phyloP scores from a whole-genome alignment of 1,140 invertebrate species.

The Dreissena rostriformis region DNA sequence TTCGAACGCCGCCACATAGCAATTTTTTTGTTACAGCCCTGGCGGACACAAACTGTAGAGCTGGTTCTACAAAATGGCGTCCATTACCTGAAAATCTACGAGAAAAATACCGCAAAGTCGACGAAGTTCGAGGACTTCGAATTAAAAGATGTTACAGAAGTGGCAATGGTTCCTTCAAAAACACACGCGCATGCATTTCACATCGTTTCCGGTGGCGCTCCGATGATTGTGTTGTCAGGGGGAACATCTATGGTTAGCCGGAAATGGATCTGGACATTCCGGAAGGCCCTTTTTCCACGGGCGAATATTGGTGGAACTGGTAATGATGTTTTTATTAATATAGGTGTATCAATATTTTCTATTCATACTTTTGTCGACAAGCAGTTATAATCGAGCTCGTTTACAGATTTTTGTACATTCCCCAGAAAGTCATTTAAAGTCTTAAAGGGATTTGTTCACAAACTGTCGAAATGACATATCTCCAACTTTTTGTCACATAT shows the following conservation, averaged over 20 bases:
- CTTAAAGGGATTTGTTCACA: background rate
- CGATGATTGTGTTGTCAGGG: slow-evolving; percentile 64
- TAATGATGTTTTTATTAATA: background rate
- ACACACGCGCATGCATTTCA: slow-evolving; percentile 71
- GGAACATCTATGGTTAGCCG: slow-evolving; percentile 56
- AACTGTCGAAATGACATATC: background rate
- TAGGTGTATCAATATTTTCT: background rate
- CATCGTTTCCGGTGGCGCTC: slow-evolving; percentile 49
- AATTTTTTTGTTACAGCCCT: slow-evolving; percentile 21
- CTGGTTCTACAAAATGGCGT: slow-evolving; percentile 19
- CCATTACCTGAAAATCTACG: background rate
- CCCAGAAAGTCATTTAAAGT: background rate
- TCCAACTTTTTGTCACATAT: too few species aligned
- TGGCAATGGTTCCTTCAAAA: slow-evolving; percentile 62
- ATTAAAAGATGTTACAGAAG: slow-evolving; percentile 61
- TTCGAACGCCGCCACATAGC: too few species aligned
- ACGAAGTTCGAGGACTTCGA: background rate
- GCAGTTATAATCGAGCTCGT: background rate
- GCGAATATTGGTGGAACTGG: background rate
- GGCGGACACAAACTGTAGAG: slow-evolving; percentile 25
- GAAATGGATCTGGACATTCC: slow-evolving; percentile 61
- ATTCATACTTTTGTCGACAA: background rate
- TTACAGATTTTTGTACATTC: background rate
- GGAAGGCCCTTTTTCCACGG: slow-evolving; percentile 62
- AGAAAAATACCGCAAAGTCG: background rate